Conservation (phyloP, 1,140 invertebrate genomes). For the Listronotus oregonensis region DNA sequence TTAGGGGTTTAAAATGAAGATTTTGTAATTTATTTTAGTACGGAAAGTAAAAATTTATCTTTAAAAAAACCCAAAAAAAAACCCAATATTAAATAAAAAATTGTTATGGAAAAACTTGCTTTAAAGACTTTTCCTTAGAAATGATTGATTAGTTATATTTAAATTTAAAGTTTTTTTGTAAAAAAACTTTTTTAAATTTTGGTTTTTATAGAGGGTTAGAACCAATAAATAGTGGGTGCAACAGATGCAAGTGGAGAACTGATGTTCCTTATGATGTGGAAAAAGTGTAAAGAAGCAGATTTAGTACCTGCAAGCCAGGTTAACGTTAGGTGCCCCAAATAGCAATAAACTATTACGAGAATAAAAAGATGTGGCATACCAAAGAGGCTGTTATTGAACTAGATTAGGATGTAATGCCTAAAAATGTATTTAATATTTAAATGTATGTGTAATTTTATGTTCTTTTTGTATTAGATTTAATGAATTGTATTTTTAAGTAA, state of each 20-base stretch:
- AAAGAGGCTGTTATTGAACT: constrained; percentile 58
- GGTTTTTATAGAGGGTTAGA: constrained; percentile 75
- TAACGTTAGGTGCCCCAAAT: constrained; percentile 78
- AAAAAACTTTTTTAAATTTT: not conserved
- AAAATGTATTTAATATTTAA: too few species aligned
- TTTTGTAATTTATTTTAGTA: too few species aligned
- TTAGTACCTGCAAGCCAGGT: constrained; percentile 76
- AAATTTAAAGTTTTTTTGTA: too few species aligned
- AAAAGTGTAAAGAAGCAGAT: constrained; percentile 81
- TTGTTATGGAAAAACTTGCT: too few species aligned
- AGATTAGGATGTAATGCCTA: constrained; percentile 25
- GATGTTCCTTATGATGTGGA: constrained; percentile 92
- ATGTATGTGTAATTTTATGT: too few species aligned
- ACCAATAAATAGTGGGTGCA: constrained; percentile 84
- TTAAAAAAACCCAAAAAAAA: too few species aligned
- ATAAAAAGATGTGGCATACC: constrained; percentile 55
- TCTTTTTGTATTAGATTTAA: too few species aligned
- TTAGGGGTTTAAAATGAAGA: too few species aligned
- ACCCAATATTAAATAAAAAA: too few species aligned
- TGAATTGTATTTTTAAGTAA: not conserved
- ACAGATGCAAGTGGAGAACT: constrained; percentile 86
- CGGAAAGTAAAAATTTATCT: too few species aligned
- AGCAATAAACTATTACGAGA: constrained; percentile 84
- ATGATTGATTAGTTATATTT: too few species aligned
- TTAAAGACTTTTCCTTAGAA: too few species aligned